Percentiles rank a stretch among this genome's conserved stretches.
Evolutionary conservation across 2,113 vertebrate genomes (phyloP).

Genomic region (Nothocercus julius): DNA sequence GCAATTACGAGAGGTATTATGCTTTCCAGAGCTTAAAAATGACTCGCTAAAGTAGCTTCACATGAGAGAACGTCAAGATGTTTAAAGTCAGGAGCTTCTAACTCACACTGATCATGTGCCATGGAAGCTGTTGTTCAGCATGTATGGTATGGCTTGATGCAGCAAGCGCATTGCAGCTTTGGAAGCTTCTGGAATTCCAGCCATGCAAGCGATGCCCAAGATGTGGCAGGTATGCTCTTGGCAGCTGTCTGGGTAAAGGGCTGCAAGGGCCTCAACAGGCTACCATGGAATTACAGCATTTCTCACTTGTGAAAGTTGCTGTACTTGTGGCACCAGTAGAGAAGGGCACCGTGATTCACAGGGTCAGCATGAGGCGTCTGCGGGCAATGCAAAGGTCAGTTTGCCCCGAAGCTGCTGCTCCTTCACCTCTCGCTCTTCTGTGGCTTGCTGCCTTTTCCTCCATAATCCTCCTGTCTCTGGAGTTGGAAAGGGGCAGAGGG

Average conservation of each 20-base stretch:
- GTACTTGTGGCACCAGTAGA: background rate
- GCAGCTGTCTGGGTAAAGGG: background rate
- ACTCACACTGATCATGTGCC: fast-evolving
- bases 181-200: background rate
- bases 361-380: background rate
- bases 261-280: background rate
- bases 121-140: background rate
- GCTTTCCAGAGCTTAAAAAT: background rate
- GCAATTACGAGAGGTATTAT: background rate
- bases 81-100: background rate
- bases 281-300: background rate
- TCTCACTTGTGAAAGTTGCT: background rate
- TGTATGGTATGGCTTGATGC: background rate
- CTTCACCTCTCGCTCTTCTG: background rate
- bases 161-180: background rate
- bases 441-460: background rate
- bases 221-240: background rate
- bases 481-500: background rate
- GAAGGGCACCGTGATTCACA: background rate
- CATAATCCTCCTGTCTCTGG: background rate
- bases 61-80: background rate
- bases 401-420: background rate
- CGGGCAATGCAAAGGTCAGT: background rate
- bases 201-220: background rate
- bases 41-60: background rate